Base-by-base conservation (phyloP, 2,888 invertebrate species). In the Phengaris arion region DNA sequence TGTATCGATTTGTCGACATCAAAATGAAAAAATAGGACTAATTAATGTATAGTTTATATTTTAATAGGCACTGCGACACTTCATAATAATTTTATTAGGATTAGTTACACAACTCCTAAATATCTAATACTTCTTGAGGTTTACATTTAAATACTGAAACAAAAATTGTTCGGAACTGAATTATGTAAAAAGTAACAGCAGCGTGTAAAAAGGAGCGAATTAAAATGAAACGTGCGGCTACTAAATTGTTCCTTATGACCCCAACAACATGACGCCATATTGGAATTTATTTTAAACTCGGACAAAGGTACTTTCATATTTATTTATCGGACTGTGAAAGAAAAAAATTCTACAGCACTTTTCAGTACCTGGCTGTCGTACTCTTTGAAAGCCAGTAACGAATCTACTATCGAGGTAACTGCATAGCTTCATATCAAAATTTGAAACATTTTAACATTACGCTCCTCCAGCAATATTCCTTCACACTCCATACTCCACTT, bases 201-300 rank as follows among this genome's bases (percentile, higher is more conserved):
- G 15, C 13, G 12, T 22, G 15, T 15, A 52, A 72, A 72, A 75
- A 75, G 69, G 13, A 75, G 54, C 46, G 57, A 69, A 70, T 69
- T 68, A 54, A 75, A 69, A 70, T 75, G 54, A 75, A 75, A 46
- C 55, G 68, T 74, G 69, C 69, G 75, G 54, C 46, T 55, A 46
- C 69, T 72, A 69, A 75, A 75, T 75, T 69, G 69, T 75, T 75
- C 55, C 68, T 46, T 69, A 75, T 75, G 69, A 55, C 54, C 72
- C 72, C 72, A 72, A 75, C 75, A 55, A 75, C 75, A 75, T 69
- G 69, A 69, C 54, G 46, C 55, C 55, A 55, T 69, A 69, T 75
- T 75, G 75, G 68, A 75, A 75, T 69, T 55, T 69, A 75, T 75
- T 75, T 75, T 57, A 46, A 75, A 75, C 54, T 75, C 55, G 15